These are phyloP conservation scores for Drosophila testacea DNA, from an alignment of 2,888 invertebrate species.

Conservation along the genomic window DNA sequence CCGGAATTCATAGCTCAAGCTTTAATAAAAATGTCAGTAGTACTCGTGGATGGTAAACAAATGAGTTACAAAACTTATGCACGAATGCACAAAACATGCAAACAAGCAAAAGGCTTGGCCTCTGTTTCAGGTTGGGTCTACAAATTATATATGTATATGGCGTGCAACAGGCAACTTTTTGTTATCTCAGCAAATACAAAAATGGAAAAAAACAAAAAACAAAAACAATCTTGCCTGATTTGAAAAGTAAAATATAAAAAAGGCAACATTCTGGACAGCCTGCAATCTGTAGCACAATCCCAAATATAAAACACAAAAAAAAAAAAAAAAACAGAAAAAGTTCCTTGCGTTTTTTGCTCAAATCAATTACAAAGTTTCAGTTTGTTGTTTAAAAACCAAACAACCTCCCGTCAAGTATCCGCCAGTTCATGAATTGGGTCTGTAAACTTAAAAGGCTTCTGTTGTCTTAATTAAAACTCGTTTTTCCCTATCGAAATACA, in stretches of 20 bases:
- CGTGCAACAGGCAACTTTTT: slow-evolving; percentile 62
- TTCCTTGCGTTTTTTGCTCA: slow-evolving; percentile 63
- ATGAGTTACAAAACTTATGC: slow-evolving; percentile 79
- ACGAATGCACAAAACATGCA: slow-evolving; percentile 73
- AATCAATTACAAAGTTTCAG: slow-evolving; percentile 81
- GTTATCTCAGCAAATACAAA: slow-evolving; percentile 64
- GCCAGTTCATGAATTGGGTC: slow-evolving; percentile 15
- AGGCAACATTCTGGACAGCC: slow-evolving; percentile 38
- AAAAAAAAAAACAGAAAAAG: slow-evolving; percentile 41
- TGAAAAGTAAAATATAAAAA: slow-evolving; percentile 27
- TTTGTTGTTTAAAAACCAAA: slow-evolving; percentile 57
- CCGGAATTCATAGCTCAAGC: slow-evolving; percentile 54
- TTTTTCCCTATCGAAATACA: slow-evolving; percentile 50
- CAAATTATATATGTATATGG: slow-evolving; percentile 61
- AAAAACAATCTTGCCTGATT: slow-evolving; percentile 33
- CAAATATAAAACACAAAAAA: slow-evolving; percentile 8
- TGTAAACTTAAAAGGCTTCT: slow-evolving; percentile 72
- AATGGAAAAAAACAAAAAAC: slow-evolving; percentile 10
- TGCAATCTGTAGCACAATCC: slow-evolving; percentile 58
- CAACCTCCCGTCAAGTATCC: slow-evolving; percentile 37
- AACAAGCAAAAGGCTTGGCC: slow-evolving; percentile 65
- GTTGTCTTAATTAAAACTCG: slow-evolving; percentile 76
- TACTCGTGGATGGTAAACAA: slow-evolving; percentile 63
- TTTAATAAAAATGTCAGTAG: slow-evolving; percentile 73
- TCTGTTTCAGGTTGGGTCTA: slow-evolving; percentile 16